These are phyloP conservation scores for Propsilocerus akamusi DNA, from an alignment of 1,140 invertebrate species.

Conservation along the genomic window DNA sequence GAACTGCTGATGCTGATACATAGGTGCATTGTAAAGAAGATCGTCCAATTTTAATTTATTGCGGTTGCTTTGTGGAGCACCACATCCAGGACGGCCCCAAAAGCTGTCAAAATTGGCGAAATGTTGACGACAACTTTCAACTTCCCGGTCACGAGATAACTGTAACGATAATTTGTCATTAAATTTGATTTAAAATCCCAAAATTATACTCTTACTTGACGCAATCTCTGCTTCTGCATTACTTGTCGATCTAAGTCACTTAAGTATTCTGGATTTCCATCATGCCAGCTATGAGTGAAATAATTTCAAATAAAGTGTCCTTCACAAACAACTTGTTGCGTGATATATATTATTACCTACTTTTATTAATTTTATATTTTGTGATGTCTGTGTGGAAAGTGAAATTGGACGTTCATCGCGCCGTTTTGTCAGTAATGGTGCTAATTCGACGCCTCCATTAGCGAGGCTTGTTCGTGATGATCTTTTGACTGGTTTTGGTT, in stretches of 20 bases:
- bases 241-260: constrained; percentile 24
- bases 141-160: constrained; percentile 28
- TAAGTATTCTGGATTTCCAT: constrained; percentile 10
- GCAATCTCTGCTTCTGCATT: constrained; percentile 17
- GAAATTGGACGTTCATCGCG: constrained; percentile 23
- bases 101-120: constrained; percentile 41
- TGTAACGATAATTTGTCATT: constrained; percentile 7
- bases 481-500: constrained; percentile 10
- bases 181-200: background rate
- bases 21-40: constrained; percentile 13
- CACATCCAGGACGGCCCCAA: constrained; percentile 45
- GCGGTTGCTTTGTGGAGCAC: constrained; percentile 28
- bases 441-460: constrained; percentile 39
- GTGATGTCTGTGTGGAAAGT: constrained; percentile 38
- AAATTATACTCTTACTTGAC: constrained; percentile 9
- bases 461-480: constrained; percentile 17
- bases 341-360: constrained; percentile 10
- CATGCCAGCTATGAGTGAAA: constrained; percentile 10
- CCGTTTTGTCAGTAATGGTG: constrained; percentile 34
- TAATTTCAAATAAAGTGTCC: constrained; percentile 1
- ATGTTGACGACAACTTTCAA: constrained; percentile 32
- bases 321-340: background rate
- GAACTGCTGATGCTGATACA: background rate
- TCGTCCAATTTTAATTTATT: constrained; percentile 23
- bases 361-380: constrained; percentile 11